phyloP scores from a whole-genome alignment of 2,797 vertebrate species.

The Erethizon dorsatum region DNA sequence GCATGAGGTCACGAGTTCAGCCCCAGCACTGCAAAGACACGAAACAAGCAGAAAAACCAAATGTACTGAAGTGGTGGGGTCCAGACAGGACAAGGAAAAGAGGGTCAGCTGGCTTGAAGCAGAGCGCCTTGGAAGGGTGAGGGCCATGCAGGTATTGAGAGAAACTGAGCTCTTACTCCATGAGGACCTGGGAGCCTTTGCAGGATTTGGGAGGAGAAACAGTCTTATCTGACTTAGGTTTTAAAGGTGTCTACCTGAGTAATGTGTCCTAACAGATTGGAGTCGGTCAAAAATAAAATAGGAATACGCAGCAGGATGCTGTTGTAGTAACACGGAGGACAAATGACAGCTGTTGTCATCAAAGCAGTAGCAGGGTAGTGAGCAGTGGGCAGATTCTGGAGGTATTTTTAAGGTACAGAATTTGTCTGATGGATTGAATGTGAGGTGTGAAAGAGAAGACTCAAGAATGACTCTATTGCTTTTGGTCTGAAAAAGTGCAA shows the following conservation, averaged over 20 bases:
- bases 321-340: neutral
- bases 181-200: neutral
- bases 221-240: neutral
- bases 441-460: neutral
- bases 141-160: neutral
- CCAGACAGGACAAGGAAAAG: neutral
- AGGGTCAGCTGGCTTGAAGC: neutral
- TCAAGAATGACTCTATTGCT: neutral
- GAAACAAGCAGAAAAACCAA: no score
- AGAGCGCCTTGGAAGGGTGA: accelerated
- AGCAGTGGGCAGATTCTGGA: neutral
- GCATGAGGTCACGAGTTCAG: no score
- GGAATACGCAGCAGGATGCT: neutral
- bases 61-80: no score
- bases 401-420: neutral
- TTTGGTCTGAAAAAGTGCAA: neutral
- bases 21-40: no score
- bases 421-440: neutral
- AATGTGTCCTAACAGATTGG: neutral
- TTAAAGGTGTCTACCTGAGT: neutral
- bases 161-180: neutral
- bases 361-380: neutral
- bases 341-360: neutral
- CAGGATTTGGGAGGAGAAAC: neutral
- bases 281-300: neutral